A percentile compares a stretch with the other conserved stretches of the same genome.
phyloP scores from a whole-genome alignment of 2,797 vertebrate species.

The Urocyon cinereoargenteus region DNA sequence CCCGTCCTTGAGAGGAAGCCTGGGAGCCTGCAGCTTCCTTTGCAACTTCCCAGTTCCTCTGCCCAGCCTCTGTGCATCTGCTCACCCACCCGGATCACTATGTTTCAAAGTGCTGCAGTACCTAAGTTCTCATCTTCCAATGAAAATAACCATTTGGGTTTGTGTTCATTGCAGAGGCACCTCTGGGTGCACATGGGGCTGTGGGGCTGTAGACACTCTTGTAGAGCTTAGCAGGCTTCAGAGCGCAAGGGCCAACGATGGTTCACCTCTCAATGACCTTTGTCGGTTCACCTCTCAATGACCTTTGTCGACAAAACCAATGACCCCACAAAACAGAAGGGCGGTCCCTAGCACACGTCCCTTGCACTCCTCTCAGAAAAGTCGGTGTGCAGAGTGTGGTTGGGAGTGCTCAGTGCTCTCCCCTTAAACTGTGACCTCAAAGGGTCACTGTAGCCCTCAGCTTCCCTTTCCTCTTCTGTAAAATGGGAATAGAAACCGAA shows the following conservation, averaged over 20 bases:
- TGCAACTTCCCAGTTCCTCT: constrained; percentile 70
- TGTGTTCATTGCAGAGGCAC: background rate
- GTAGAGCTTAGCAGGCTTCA: background rate
- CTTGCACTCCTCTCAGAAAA: constrained; percentile 19
- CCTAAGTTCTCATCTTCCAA: background rate
- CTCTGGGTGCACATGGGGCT: background rate
- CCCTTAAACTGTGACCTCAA: background rate
- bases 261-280: background rate
- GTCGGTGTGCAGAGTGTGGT: background rate
- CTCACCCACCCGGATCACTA: background rate
- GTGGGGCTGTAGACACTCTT: background rate
- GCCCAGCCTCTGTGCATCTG: background rate
- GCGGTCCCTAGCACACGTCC: background rate
- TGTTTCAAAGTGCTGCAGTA: background rate
- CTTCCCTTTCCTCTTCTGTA: constrained; percentile 52
- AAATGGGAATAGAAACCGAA: constrained; percentile 71
- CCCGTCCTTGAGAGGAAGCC: constrained; percentile 62
- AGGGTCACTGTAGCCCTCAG: background rate
- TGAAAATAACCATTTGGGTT: background rate
- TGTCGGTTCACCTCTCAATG: background rate
- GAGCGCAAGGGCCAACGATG: background rate
- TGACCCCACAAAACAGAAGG: background rate
- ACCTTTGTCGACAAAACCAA: background rate
- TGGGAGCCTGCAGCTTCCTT: constrained; percentile 58
- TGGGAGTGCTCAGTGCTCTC: background rate